Evolutionary conservation across 2,113 vertebrate genomes (phyloP), one percentile per base, ranked within the genome.

Genomic region (Pogona vitticeps): DNA sequence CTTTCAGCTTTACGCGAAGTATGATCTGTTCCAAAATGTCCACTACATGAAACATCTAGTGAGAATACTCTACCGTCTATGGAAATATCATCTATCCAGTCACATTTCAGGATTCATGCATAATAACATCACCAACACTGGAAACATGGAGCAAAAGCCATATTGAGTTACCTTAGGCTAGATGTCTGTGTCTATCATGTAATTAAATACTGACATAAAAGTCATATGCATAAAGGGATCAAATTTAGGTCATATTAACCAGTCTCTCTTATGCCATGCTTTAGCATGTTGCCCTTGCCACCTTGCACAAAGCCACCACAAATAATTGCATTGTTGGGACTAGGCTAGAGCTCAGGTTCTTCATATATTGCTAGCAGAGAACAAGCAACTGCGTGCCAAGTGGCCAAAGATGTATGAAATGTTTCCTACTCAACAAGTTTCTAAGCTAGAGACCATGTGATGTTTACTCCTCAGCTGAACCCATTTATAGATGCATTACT

Each of bases 401-500:
- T 28, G 77, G 81, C 79, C 59, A 68, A 85, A 88, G 81, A 92
- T 86, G 91, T 72, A 86, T 84, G 65, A 90, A 87, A 92, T 92
- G 84, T 82, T 92, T 95, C 91, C 89, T 88, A 94, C 93, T 93
- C 89, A 77, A 89, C 86, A 83, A 91, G 84, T 85, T 90, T 94
- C 92, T 91, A 93, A 94, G 89, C 89, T 82, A 91, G 92, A 94
- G 52, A 92, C 84, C 96, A 96, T 95, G 95, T 97, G 96, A 96
- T 96, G 95, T 96, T 96, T 96, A 95, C 33, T 84, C 86, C 88
- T 90, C 86, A 86, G 80, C 91, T 91, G 88, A 89, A 83, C 86
- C 95, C 95, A 96, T 96, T 97, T 97, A 95, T 97, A 97, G 96
- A 94, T 88, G 59, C 83, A 92, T 96, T 96, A 96, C 94, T 97